Conservation (phyloP, 2,797 vertebrate genomes). For the Hipposideros larvatus region DNA sequence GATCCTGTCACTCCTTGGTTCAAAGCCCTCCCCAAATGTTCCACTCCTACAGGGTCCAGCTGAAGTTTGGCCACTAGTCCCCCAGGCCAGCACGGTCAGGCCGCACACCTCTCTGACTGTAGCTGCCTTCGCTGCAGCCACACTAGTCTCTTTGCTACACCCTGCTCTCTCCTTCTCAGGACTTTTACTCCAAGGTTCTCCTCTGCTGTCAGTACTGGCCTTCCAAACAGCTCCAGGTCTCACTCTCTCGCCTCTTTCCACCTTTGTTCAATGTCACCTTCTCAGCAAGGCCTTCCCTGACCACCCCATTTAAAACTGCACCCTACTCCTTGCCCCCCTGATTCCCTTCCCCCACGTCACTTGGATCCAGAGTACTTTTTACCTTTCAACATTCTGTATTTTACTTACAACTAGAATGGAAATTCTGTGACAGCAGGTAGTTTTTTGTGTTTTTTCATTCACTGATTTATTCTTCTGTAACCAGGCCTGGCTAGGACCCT, state of each 20-base stretch:
- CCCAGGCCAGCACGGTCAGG: accelerated
- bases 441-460: neutral
- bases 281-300: neutral
- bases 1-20: neutral
- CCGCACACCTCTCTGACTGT: neutral
- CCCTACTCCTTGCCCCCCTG: neutral
- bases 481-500: neutral
- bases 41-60: neutral
- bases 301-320: neutral
- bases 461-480: neutral
- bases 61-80: neutral
- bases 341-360: neutral
- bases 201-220: neutral
- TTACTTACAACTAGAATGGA: neutral
- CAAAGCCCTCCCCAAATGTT: neutral
- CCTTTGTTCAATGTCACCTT: neutral
- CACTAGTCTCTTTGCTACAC: neutral
- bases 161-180: neutral
- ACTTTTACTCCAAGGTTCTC: neutral
- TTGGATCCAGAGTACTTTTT: neutral
- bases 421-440: neutral
- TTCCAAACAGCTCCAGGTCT: neutral
- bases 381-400: neutral
- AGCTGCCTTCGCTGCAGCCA: neutral
- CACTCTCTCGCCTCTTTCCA: neutral